Conservation (phyloP, 2,113 vertebrate genomes). For the Lagopus leucura region DNA sequence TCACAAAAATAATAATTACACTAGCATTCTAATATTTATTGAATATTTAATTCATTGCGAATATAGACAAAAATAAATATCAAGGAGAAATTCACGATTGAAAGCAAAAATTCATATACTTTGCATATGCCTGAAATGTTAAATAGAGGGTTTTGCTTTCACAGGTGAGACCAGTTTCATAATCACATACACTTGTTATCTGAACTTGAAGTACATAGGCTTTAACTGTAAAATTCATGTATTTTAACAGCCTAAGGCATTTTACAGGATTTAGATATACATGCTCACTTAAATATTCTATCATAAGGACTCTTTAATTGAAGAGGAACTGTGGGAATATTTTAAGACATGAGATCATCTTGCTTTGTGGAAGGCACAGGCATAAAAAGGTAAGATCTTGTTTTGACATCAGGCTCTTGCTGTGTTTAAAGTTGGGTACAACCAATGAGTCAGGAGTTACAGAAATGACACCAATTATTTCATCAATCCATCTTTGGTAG, state of each 20-base stretch:
- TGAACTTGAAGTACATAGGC: neutral
- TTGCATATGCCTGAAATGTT: neutral
- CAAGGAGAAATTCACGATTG: neutral
- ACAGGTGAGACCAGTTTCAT: neutral
- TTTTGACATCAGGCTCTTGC: neutral
- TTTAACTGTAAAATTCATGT: neutral
- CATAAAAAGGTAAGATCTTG: neutral
- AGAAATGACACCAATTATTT: neutral
- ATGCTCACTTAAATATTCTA: neutral
- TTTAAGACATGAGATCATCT: neutral
- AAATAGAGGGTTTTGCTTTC: neutral
- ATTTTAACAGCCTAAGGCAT: neutral
- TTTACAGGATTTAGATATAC: neutral
- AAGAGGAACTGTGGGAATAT: neutral
- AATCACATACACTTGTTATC: neutral
- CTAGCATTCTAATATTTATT: neutral
- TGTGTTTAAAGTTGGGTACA: accelerated
- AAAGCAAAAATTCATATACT: neutral
- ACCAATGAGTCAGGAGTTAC: neutral
- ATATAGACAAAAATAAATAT: accelerated
- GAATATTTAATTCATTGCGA: neutral
- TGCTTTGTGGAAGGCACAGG: neutral
- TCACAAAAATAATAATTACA: neutral
- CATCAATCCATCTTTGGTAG: neutral
- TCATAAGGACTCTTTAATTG: neutral